These are phyloP conservation scores for Falco peregrinus DNA, from an alignment of 2,797 vertebrate genomes.

Conservation along the genomic window DNA sequence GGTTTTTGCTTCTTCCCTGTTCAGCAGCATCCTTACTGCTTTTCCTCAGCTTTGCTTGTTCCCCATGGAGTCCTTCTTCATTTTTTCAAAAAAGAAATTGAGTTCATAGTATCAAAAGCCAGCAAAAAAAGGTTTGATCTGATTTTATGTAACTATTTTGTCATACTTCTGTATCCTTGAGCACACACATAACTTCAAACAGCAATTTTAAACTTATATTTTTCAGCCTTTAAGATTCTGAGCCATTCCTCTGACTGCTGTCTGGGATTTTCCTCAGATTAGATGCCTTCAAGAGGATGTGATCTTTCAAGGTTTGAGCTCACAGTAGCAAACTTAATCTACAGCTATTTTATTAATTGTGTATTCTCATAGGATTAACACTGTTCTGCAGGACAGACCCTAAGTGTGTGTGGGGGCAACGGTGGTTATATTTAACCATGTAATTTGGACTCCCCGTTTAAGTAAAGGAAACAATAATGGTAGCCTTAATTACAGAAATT, in stretches of 20 bases:
- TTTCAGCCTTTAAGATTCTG: background rate
- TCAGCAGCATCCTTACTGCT: background rate
- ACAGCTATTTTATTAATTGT: background rate
- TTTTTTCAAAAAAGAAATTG: background rate
- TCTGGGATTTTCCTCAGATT: background rate
- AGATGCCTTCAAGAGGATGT: background rate
- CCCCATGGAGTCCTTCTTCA: background rate
- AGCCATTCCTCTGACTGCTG: background rate
- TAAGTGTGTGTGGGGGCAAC: conserved; percentile 33
- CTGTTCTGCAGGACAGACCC: background rate
- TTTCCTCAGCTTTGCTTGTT: background rate
- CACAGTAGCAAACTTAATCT: background rate
- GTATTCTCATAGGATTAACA: background rate
- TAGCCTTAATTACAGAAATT: conserved; percentile 84
- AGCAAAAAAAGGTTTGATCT: background rate
- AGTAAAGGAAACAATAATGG: conserved; percentile 86
- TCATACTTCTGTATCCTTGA: background rate
- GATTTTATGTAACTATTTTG: background rate
- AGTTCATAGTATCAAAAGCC: background rate
- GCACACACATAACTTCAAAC: background rate
- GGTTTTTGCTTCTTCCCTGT: background rate
- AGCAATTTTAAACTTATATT: background rate
- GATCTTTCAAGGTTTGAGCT: background rate
- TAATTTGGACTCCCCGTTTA: conserved; percentile 77
- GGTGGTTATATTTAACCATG: conserved; percentile 76